Evolutionary conservation across 2,888 invertebrate species (phyloP), one percentile per base, ranked within the genome.

Genomic region (Amblyjoppa proteus): DNA sequence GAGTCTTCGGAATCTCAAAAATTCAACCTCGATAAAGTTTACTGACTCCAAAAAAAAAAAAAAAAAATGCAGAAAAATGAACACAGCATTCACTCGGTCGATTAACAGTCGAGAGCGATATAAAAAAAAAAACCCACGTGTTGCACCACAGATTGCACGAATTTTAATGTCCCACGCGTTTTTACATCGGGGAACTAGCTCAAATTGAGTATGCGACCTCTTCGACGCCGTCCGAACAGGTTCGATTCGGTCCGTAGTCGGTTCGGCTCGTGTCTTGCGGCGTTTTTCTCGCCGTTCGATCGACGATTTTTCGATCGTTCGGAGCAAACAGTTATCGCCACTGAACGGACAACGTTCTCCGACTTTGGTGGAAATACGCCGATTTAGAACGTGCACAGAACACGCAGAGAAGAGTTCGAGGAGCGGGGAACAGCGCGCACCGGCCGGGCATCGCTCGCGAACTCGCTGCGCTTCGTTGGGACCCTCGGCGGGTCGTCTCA

Each of bases 401-500:
- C 20, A 20, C 20, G 20, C 20, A 20, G 20, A 20, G 45, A 20
- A n/a, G n/a, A 25, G 68, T 4, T 13, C 11, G 38, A 31, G 11
- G 38, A 20, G 25, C 71, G 25, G 2, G 25, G 2, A 64, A 61
- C 71, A 64, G 79, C 71, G 61, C 53, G 53, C 61, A 79, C 79
- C 71, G 79, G 79, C 61, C 64, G 79, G 64, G 71, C 34, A 79
- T 79, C 71, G 79, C 79, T 61, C 64, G 71, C 53, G 5, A 66
- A 79, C 79, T 79, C 79, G 45, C 34, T 38, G 49, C 45, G 58
- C 56, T 34, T 16, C 20, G 20, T 20, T 38, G 71, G 71, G 79
- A 61, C 84, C 20, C 20, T 38, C 87, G 85, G 84, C 89, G 45
- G 45, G 13, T 85, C 89, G 88, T 90, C 90, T 90, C 88, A 90